Evolutionary conservation across 2,113 vertebrate species (phyloP), one percentile per base, ranked within the genome.

Genomic region (Apteryx mantelli): DNA sequence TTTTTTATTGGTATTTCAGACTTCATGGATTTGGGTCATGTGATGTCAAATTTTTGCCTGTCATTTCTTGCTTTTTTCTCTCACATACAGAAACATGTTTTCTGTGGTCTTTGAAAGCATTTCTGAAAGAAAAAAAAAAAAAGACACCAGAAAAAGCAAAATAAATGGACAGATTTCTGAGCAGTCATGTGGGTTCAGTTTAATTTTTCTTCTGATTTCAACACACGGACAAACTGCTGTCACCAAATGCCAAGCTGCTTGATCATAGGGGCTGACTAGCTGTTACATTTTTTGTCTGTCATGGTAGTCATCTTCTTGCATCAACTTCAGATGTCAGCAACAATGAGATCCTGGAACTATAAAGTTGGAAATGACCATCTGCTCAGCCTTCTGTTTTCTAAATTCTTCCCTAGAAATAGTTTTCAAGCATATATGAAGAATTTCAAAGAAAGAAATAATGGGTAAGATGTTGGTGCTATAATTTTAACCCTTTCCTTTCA

Each of bases 341-440:
- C 87, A 96, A n/a, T 53, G 32, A 95, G 38, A 96, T 18, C 7
- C 50, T 89, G 82, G 63, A 95, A 93, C 61, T 93, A 86, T 82
- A 75, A 97, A 97, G 93, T 94, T 96, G 83, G 93, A 96, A 97
- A 94, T 68, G 32, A 60, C 96, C 95, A 97, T 98, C 96, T 98
- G 97, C 73, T 97, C 91, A 91, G 28, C 76, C 91, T 96, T 97
- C 97, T 97, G 96, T 95, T 95, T 91, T 79, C 38, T 86, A 52
- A 93, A 55, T 46, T 86, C 36, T 86, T 91, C 83, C 69, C 52
- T 85, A 90, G 34, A 89, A 94, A 80, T 94, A 73, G 50, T 95
- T 94, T 83, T 93, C 50, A 82, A 91, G 50, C 55, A 60, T 96
- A 92, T 90, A 96, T 94, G 95, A 90, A 89, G 95, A 97, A 94